These are phyloP conservation scores for Lacerta bilineata DNA, from an alignment of 2,797 vertebrate species.

Conservation along the genomic window DNA sequence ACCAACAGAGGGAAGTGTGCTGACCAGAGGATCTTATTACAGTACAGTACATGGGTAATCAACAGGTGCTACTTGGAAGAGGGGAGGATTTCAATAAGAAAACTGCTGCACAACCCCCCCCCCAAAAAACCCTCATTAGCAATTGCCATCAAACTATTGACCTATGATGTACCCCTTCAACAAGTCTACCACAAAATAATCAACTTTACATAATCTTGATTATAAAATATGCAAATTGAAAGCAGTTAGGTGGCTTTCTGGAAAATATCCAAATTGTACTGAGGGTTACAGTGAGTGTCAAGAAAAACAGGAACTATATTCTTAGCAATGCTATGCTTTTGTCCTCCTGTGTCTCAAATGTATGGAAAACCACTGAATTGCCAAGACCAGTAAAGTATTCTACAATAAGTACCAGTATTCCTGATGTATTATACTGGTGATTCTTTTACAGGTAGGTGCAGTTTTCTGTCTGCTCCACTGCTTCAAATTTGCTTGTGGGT, in stretches of 20 bases:
- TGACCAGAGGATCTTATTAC: background rate
- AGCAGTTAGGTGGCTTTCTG: background rate
- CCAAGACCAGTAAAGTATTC: slow-evolving; percentile 43
- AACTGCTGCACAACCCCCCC: no score
- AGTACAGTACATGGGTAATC: no score
- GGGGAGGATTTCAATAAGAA: no score
- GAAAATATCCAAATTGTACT: slow-evolving; percentile 24
- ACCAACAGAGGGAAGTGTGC: background rate
- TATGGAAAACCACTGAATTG: slow-evolving; percentile 13
- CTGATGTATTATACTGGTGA: slow-evolving; percentile 14
- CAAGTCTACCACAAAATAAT: no score
- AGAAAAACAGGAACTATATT: slow-evolving; percentile 31
- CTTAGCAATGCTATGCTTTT: background rate
- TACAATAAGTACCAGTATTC: slow-evolving; percentile 34
- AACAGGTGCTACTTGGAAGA: no score
- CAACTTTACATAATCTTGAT: background rate
- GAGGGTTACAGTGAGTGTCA: slow-evolving; percentile 2
- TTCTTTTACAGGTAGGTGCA: slow-evolving; percentile 38
- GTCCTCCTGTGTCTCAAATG: background rate
- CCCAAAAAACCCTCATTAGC: no score
- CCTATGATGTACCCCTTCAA: no score
- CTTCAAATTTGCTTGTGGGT: slow-evolving; percentile 38
- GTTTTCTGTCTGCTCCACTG: slow-evolving; percentile 27
- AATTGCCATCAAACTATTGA: no score
- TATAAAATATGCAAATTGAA: background rate